Base-by-base conservation (phyloP, 2,113 vertebrate species). In the Nerophis ophidion region DNA sequence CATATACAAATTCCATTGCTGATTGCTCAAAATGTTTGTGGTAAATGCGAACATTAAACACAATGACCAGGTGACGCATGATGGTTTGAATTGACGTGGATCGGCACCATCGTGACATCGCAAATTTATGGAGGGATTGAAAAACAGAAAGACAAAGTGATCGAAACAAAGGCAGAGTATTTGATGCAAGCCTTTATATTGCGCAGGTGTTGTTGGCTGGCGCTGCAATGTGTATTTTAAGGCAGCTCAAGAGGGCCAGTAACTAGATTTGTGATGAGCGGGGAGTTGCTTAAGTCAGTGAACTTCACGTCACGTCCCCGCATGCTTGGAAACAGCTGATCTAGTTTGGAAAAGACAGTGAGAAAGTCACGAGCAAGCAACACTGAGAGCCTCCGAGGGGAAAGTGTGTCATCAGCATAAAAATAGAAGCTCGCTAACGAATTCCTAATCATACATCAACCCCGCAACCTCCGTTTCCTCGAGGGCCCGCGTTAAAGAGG, bases 371-470 rank as follows among this genome's bases (percentile, higher is more conserved):
- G 82, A 89, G 82, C 81, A 76, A 88, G 89, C 86, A 85, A 82
- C 81, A 86, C 66, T 50, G 54, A 70, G 70, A 73, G 85, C 84
- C 74, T 52, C 64, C 72, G 75, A 86, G 83, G 81, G 76, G 87
- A 90, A 91, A 90, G 86, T 91, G 85, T 91, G 88, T 89, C 90
- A 91, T 91, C 88, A 89, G 88, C 88, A 89, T 87, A 87, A 90
- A 90, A 91, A 90, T 90, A 90, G 90, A 88, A 89, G 79, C 83
- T 77, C 26, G 74, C 88, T 87, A 90, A 90, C 88, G 80, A 89
- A 90, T 89, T 89, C 88, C 87, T 89, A 90, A 89, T 90, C 89
- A 89, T 88, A 88, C 85, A 82, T 81, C 71, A 65, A 61, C 38
- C 82, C 81, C 88, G 84, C 49, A 11, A 85, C 84, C 81, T 72